Evolutionary conservation across 37 sponge, comb jelly and placozoan species (phyloP).

Genomic region (Chondrilla cf. caribensis): DNA sequence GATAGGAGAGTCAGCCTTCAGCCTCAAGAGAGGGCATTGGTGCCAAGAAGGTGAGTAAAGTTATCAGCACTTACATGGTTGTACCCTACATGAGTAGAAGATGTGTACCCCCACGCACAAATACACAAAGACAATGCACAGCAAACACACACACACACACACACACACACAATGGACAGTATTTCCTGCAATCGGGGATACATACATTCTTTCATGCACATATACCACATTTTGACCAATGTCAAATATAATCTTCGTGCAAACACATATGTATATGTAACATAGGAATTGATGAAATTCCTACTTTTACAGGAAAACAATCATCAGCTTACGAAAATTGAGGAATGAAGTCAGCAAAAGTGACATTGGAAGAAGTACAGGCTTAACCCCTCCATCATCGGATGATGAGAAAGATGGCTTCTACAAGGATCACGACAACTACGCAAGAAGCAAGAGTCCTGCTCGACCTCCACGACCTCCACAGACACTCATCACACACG

Average conservation of each 20-base stretch:
- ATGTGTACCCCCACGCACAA: too few species aligned
- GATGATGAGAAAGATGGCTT: background rate
- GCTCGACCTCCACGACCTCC: background rate
- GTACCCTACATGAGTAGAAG: background rate
- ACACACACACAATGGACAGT: background rate
- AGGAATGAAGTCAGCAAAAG: background rate
- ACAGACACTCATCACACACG: background rate
- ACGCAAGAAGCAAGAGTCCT: conserved; percentile 9
- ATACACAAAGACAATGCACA: too few species aligned
- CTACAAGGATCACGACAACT: too few species aligned
- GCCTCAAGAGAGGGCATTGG: too few species aligned
- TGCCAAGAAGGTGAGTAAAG: background rate
- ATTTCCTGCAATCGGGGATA: background rate
- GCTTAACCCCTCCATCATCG: background rate
- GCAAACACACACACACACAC: too few species aligned
- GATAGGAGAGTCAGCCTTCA: too few species aligned
- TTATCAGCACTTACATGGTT: background rate
- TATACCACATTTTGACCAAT: background rate
- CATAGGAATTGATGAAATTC: too few species aligned
- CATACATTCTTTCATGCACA: background rate
- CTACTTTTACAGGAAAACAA: background rate
- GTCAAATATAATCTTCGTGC: background rate
- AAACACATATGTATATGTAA: too few species aligned
- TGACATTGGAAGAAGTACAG: background rate
- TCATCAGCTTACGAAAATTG: background rate